Conservation (phyloP, 2,888 invertebrate species). For the Melinopterus prodromus region DNA sequence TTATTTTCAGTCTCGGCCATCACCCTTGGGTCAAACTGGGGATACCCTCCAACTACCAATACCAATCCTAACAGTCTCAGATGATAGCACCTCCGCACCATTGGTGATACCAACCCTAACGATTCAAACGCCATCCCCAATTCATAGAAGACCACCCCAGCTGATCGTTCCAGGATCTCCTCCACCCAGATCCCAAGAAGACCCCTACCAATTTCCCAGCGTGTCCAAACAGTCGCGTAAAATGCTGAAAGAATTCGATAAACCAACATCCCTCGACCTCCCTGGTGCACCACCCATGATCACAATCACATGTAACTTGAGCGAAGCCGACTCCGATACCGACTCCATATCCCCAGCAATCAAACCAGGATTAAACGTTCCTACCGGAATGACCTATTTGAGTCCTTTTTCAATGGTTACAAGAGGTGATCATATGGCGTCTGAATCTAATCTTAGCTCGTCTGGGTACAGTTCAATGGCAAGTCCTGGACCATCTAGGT, state of each 20-base stretch:
- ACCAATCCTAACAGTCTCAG: slow-evolving; percentile 53
- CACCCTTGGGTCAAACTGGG: slow-evolving; percentile 57
- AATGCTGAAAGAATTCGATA: slow-evolving; percentile 70
- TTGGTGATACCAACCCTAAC: slow-evolving; percentile 71
- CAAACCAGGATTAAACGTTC: slow-evolving; percentile 58
- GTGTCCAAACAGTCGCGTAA: slow-evolving; percentile 54
- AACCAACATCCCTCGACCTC: slow-evolving; percentile 68
- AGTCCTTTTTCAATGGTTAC: slow-evolving; percentile 81
- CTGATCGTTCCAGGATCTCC: slow-evolving; percentile 65
- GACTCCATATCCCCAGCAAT: slow-evolving; percentile 72
- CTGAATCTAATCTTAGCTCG: slow-evolving; percentile 84
- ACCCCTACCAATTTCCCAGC: slow-evolving; percentile 51
- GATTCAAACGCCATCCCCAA: slow-evolving; percentile 75
- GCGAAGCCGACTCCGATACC: slow-evolving; percentile 77
- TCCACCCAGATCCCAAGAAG: slow-evolving; percentile 62
- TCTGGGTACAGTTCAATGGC: slow-evolving; percentile 89
- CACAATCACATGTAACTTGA: slow-evolving; percentile 79
- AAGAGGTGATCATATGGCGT: slow-evolving; percentile 77
- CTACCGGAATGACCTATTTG: slow-evolving; percentile 74
- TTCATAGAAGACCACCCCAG: slow-evolving; percentile 63
- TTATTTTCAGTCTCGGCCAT: slow-evolving; percentile 65
- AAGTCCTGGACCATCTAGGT: slow-evolving; percentile 82
- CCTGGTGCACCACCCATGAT: slow-evolving; percentile 73
- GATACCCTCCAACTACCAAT: slow-evolving; percentile 51
- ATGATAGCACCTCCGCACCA: slow-evolving; percentile 53